Conservation (phyloP, 2,113 vertebrate genomes). For the Lasiurus borealis region DNA sequence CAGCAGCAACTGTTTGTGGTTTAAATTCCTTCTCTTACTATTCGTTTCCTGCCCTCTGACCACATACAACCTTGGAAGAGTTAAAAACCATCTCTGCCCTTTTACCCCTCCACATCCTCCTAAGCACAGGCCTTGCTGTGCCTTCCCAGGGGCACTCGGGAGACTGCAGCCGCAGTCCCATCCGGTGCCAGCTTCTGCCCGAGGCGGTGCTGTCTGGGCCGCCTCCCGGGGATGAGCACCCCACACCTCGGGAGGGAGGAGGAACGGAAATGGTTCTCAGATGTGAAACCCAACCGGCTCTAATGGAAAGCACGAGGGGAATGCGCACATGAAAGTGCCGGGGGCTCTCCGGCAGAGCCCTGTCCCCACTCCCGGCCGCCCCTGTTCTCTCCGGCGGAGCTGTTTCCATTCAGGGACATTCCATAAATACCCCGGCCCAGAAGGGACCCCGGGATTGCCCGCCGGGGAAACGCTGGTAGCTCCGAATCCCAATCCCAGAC, state of each 20-base stretch:
- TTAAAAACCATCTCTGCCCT: neutral
- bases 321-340: conserved; percentile 24
- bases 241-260: conserved; percentile 57
- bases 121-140: neutral
- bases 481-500: conserved; percentile 20
- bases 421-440: neutral
- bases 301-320: conserved; percentile 71
- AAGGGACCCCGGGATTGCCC: neutral
- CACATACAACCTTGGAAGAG: neutral
- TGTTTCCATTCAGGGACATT: conserved; percentile 37
- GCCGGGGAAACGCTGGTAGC: neutral
- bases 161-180: neutral
- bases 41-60: neutral
- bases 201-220: neutral
- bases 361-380: neutral
- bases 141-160: neutral
- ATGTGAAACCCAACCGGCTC: conserved; percentile 61
- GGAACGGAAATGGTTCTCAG: conserved; percentile 69
- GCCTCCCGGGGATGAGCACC: conserved; percentile 20
- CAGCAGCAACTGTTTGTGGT: neutral
- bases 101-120: neutral
- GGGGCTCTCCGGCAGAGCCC: neutral
- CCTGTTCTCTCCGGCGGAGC: neutral
- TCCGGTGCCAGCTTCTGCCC: neutral
- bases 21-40: neutral